These are phyloP conservation scores for Luffia ferchaultella DNA, from an alignment of 2,888 invertebrate species.

Conservation along the genomic window DNA sequence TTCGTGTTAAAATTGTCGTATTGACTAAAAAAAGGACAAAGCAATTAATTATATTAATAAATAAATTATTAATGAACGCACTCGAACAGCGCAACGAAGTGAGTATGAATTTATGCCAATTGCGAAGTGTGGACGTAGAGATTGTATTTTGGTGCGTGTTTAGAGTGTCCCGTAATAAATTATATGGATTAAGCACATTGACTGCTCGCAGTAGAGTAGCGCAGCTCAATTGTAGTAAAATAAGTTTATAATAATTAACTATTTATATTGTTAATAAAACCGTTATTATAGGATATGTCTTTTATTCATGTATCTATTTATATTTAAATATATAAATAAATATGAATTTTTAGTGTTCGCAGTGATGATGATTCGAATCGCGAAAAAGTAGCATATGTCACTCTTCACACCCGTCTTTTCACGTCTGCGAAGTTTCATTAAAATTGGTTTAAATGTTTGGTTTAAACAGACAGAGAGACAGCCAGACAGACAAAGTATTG, in stretches of 20 bases:
- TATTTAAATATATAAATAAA: no score
- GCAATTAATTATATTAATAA: neutral
- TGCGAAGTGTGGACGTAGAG: constrained; percentile 18
- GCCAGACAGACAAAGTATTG: no score
- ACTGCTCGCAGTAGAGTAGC: constrained; percentile 64
- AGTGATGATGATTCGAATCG: no score
- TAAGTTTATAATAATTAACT: constrained; percentile 62
- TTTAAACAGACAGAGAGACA: no score
- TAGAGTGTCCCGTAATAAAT: constrained; percentile 26
- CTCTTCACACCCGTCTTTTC: no score
- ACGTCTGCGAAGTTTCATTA: no score
- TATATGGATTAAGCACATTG: constrained; percentile 42
- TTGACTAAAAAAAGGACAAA: neutral
- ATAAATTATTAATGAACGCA: neutral
- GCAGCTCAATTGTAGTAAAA: constrained; percentile 61
- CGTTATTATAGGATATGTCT: constrained; percentile 49
- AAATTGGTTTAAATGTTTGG: no score
- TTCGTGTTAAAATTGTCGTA: constrained; percentile 19
- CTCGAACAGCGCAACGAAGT: neutral
- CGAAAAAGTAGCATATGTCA: no score
- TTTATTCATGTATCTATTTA: constrained; percentile 16
- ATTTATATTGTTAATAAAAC: constrained; percentile 67
- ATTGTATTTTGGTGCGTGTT: constrained; percentile 38
- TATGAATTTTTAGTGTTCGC: no score
- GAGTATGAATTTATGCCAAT: neutral